Base-by-base conservation (phyloP, 2,797 vertebrate species). In the Echeneis naucrates region DNA sequence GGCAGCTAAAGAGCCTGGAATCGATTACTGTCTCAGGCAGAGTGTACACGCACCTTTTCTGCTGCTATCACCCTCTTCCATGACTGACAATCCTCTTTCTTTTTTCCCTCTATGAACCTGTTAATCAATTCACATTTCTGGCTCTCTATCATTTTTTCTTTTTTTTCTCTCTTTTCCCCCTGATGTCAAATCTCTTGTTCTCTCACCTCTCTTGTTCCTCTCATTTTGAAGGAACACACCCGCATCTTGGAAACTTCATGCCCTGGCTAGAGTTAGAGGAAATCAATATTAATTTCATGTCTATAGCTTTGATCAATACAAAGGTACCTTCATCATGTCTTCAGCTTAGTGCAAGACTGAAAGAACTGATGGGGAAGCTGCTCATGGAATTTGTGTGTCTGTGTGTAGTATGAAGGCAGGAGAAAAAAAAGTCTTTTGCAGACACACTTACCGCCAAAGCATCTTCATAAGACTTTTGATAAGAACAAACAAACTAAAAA, bases 1-100 rank as follows among this genome's bases (percentile, higher is more conserved):
- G 56, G 67, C 82, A 75, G 81, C 81, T 76, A 78, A 79, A 44
- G 68, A 81, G 57, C 62, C 73, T 32, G 72, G 81, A 81, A 86
- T 88, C 75, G 54, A 89, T 86, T 73, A 61, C 65, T 80, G 78
- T 82, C 65, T 78, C 52, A 84, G 63, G 70, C 61, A 2, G 42
- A 75, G 65, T 72, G 52, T 54, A 61, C 59, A 68, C 74, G 79
- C 80, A 75, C 55, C 66, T 81, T 83, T 59, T 80, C 74, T 66
- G 42, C 72, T 67, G 58, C 52, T 72, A 73, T 87, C 81, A 72
- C 51, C 68, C 73, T 65, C 66, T 84, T 83, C 70, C 74, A 86
- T 83, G 83, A 80, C 81, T 60, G 70, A 78, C 57, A 82, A 78
- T 78, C 72, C 65, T 50, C 64, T 66, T 57, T 58, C 66, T 59